A percentile compares a stretch with the other conserved stretches of the same genome.
Conservation (phyloP, 2,888 invertebrate species). For the Elysia crispata region DNA sequence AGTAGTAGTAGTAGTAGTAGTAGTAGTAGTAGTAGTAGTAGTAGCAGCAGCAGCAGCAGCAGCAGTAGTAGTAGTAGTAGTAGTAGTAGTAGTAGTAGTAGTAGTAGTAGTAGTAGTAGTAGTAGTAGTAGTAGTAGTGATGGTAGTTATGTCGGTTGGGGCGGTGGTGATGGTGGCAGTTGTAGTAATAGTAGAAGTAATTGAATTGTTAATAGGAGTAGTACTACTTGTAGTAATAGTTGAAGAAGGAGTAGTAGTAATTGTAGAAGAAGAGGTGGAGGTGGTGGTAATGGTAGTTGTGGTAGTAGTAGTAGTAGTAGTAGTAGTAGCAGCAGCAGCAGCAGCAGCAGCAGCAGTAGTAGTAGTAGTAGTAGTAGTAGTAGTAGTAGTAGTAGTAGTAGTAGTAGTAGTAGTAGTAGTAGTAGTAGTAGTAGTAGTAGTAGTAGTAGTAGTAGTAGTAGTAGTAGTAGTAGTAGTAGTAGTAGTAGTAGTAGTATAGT, state of each 20-base stretch:
- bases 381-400: not conserved
- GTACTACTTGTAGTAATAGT: not conserved
- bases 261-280: too few species aligned
- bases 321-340: not conserved
- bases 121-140: constrained; percentile 2
- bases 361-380: constrained; percentile 27
- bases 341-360: constrained; percentile 5
- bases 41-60: not conserved
- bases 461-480: constrained; percentile 17
- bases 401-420: constrained; percentile 25
- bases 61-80: constrained; percentile 24
- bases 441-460: constrained; percentile 28
- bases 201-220: not conserved
- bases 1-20: constrained; percentile 26
- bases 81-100: constrained; percentile 28
- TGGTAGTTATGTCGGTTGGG: not conserved
- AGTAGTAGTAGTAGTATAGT: too few species aligned
- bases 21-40: constrained; percentile 26
- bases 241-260: not conserved
- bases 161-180: constrained; percentile 5
- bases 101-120: constrained; percentile 24
- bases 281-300: constrained; percentile 11
- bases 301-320: constrained; percentile 3
- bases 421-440: constrained; percentile 28
- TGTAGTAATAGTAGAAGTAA: constrained; percentile 18